Conservation (phyloP, 1,140 invertebrate genomes). For the Pectinophora gossypiella region DNA sequence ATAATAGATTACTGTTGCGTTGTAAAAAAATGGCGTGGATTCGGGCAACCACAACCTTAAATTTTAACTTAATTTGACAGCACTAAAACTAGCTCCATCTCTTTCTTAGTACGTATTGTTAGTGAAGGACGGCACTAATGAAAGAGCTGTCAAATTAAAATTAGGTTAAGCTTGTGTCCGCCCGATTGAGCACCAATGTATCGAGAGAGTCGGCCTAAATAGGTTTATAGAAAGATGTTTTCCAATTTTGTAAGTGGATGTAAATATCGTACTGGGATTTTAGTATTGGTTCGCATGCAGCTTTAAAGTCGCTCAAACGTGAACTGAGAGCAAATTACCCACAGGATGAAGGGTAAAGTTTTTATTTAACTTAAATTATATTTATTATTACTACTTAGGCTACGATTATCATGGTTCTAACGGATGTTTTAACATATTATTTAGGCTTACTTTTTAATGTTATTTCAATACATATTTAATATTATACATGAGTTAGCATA, state of each 20-base stretch:
- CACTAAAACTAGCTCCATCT: too few species aligned
- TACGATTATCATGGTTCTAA: conserved; percentile 43
- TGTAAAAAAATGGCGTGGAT: too few species aligned
- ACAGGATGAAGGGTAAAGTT: conserved; percentile 4
- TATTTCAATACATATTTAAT: conserved; percentile 54
- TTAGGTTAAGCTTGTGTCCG: too few species aligned
- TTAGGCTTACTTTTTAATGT: conserved; percentile 40
- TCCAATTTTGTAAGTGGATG: conserved; percentile 1
- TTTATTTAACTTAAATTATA: conserved; percentile 40
- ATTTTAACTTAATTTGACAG: too few species aligned
- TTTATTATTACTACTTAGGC: conserved; percentile 47
- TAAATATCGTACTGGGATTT: neutral
- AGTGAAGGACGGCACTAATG: too few species aligned
- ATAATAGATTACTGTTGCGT: too few species aligned
- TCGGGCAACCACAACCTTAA: too few species aligned
- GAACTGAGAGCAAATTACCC: conserved; percentile 23
- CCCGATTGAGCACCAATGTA: too few species aligned
- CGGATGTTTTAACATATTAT: conserved; percentile 34
- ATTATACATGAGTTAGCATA: conserved; percentile 57
- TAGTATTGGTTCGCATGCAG: conserved; percentile 17
- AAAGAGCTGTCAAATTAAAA: too few species aligned
- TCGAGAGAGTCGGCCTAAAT: too few species aligned
- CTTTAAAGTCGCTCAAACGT: conserved; percentile 49
- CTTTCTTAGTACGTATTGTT: too few species aligned
- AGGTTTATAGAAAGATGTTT: neutral